Conservation (phyloP, 2,113 vertebrate genomes). For the Ahaetulla prasina region DNA sequence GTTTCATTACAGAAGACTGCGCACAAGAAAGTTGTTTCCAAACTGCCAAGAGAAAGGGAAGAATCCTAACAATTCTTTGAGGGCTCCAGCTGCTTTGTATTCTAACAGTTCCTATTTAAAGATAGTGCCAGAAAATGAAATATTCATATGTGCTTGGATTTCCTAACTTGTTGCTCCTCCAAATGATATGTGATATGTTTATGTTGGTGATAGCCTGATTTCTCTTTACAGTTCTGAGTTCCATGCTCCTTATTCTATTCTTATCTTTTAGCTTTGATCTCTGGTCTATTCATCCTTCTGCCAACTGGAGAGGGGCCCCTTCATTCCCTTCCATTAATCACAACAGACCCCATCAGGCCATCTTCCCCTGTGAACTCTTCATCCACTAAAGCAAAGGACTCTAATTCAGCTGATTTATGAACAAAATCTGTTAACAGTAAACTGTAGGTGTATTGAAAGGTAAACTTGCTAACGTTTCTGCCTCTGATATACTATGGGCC, state of each 20-base stretch:
- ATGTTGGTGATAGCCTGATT: not conserved
- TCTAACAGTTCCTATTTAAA: not conserved
- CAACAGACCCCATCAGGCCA: not conserved
- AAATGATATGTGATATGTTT: not conserved
- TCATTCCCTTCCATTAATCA: not conserved
- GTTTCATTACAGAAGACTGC: not conserved
- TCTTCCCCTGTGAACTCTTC: constrained; percentile 53
- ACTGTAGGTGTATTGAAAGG: constrained; percentile 38
- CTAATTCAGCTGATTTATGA: constrained; percentile 36
- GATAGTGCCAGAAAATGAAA: not conserved
- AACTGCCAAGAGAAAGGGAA: not conserved
- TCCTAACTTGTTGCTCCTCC: not conserved
- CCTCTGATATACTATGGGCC: constrained; percentile 60
- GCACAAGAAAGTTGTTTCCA: not conserved
- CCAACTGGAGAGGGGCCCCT: not conserved
- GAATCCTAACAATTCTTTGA: not conserved
- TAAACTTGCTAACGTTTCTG: constrained; percentile 67
- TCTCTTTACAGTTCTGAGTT: not conserved
- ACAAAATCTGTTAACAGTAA: constrained; percentile 70
- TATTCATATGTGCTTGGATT: not conserved
- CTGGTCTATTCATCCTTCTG: constrained; percentile 15
- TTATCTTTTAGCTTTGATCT: constrained; percentile 58
- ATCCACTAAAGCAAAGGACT: not conserved
- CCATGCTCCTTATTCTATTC: not conserved
- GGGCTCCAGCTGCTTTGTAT: not conserved